Base-by-base conservation (phyloP, 2,113 vertebrate genomes). In the Ptilorrhoa leucosticta region DNA sequence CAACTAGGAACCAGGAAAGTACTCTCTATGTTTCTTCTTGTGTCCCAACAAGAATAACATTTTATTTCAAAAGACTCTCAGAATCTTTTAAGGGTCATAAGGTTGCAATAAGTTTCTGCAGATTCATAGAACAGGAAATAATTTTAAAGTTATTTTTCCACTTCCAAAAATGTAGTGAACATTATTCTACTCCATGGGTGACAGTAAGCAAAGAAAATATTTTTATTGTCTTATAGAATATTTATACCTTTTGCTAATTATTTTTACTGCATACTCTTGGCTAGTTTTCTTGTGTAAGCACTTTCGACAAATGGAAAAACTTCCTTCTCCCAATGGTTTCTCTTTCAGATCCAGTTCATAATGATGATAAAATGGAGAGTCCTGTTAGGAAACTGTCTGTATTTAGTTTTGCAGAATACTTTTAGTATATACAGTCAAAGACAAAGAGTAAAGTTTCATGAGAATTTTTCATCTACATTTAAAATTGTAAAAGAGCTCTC, bases 221-320 rank as follows among this genome's bases (percentile, higher is more conserved):
- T 57, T 78, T 94, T 96, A 95, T 88, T 85, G 82, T 93, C 61
- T 96, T 88, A 84, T 58, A 82, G 86, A 96, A 94, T 61, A 80
- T 85, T 79, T 89, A 91, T 98, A 99, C 99, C 99, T 99, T 98
- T 99, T 99, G 98, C 99, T 99, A 98, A 99, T 98, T 82, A 99
- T 99, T 98, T 99, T 99, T 94, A 99, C 99, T 15, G 99, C 99
- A 69, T 98, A 99, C 65, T 98, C 98, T 96, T 98, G 99, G 64
- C 98, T 98, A 20, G 98, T 99, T 98, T 99, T 99, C 97, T 99
- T 99, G 97, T 99, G 99, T 72, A 98, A 98, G 95, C 99, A 99
- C 84, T 98, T 98, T 91, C 99, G 98, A 97, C 99, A 99, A 96
- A 99, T 99, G 78, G 99, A 99, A 97, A 99, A 99, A 97, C 99